Conservation (phyloP, 2,888 invertebrate genomes). For the Eristalis arbustorum region DNA sequence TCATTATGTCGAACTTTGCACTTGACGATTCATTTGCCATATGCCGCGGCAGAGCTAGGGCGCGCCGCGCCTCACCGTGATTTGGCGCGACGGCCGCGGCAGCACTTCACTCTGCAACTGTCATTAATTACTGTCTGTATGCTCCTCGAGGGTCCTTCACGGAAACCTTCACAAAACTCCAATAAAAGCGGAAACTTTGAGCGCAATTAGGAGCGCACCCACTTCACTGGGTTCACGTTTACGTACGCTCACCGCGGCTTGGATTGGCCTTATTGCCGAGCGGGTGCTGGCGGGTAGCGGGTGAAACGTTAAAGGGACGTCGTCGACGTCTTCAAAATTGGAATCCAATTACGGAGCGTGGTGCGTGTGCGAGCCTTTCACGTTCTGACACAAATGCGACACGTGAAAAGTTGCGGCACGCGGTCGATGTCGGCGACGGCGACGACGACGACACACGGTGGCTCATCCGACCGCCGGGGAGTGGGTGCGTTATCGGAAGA, state of each 20-base stretch:
- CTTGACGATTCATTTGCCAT: constrained; percentile 71
- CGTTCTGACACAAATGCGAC: constrained; percentile 59
- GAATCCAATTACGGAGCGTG: constrained; percentile 62
- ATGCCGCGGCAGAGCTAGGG: constrained; percentile 18
- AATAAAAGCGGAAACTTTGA: constrained; percentile 22
- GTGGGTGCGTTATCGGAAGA: constrained; percentile 49
- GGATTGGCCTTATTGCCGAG: constrained; percentile 41
- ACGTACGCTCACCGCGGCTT: neutral
- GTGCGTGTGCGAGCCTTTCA: constrained; percentile 48
- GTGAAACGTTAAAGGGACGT: neutral
- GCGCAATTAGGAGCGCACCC: constrained; percentile 47
- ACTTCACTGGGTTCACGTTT: neutral
- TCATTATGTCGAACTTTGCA: constrained; percentile 70
- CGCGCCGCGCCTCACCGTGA: constrained; percentile 57
- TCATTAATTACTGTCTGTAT: constrained; percentile 80
- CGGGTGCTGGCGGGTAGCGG: neutral
- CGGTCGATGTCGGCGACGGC: constrained; percentile 15
- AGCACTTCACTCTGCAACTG: constrained; percentile 75
- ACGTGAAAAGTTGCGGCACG: constrained; percentile 52
- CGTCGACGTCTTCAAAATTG: constrained; percentile 39
- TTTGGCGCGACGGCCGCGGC: constrained; percentile 29
- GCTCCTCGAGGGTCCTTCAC: constrained; percentile 59
- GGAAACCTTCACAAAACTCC: constrained; percentile 39
- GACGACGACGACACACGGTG: no score
- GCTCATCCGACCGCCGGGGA: constrained; percentile 19